Conservation (phyloP, 2,888 invertebrate genomes). For the Bruchidius siliquastri region DNA sequence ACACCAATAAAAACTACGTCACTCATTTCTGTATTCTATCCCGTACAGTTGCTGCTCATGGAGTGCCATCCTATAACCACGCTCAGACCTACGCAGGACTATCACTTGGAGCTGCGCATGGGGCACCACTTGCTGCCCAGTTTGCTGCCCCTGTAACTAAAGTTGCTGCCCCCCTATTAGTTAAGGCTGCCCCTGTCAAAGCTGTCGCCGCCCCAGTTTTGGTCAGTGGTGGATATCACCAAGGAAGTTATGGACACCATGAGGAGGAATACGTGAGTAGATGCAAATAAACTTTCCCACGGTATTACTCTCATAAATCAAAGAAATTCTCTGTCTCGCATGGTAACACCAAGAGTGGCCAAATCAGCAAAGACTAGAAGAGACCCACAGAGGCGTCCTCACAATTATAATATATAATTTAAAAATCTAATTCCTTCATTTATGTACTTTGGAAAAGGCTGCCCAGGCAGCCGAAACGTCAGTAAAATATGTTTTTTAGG, state of each 20-base stretch:
- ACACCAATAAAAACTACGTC: too few species aligned
- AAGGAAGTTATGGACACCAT: constrained; percentile 6
- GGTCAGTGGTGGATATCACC: neutral
- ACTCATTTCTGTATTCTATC: too few species aligned
- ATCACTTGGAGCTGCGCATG: constrained; percentile 4
- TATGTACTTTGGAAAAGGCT: too few species aligned
- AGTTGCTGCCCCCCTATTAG: constrained; percentile 12
- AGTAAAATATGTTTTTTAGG: too few species aligned
- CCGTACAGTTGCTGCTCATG: constrained; percentile 28
- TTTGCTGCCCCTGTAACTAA: constrained; percentile 14
- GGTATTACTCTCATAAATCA: too few species aligned
- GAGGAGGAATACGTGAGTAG: constrained; percentile 11
- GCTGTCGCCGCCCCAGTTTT: constrained; percentile 4
- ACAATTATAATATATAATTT: too few species aligned
- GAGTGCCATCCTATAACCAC: constrained; percentile 28
- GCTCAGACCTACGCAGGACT: constrained; percentile 13
- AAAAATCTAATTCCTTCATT: too few species aligned
- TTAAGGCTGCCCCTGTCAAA: constrained; percentile 7
- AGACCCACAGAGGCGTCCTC: too few species aligned
- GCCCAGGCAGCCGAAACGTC: neutral
- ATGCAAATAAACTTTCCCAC: too few species aligned
- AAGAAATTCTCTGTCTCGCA: too few species aligned
- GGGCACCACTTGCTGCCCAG: neutral
- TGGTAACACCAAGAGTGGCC: too few species aligned
- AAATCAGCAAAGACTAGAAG: too few species aligned